These are phyloP conservation scores for Cantharis rufa DNA, from an alignment of 2,888 invertebrate species.

Conservation along the genomic window DNA sequence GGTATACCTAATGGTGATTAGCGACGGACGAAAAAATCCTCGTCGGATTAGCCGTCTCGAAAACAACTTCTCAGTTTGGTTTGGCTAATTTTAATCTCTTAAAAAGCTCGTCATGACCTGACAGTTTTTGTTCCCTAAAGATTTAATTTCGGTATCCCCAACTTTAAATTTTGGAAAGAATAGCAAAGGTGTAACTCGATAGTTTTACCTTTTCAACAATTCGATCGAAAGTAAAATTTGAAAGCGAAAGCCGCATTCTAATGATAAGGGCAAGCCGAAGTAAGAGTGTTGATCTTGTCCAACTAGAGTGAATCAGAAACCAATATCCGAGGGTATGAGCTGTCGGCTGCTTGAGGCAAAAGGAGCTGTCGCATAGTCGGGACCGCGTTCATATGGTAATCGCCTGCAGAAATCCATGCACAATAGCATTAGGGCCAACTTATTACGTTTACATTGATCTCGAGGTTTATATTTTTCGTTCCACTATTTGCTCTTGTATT, in stretches of 20 bases:
- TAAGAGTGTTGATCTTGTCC: constrained; percentile 55
- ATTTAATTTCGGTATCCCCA: neutral
- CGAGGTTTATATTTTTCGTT: constrained; percentile 57
- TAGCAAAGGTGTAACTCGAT: neutral
- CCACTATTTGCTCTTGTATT: constrained; percentile 56
- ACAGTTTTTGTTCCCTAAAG: neutral
- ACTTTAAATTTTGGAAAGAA: neutral
- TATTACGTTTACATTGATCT: constrained; percentile 59
- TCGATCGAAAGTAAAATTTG: neutral
- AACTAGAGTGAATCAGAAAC: constrained; percentile 56
- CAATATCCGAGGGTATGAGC: constrained; percentile 53
- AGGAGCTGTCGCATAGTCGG: constrained; percentile 45
- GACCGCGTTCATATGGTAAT: constrained; percentile 55
- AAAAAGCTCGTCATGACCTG: neutral
- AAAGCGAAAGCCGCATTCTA: constrained; percentile 23
- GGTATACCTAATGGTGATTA: neutral
- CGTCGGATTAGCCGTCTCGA: neutral
- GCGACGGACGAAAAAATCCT: neutral
- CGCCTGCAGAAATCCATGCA: constrained; percentile 56
- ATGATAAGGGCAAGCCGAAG: constrained; percentile 36
- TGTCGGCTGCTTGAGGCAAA: constrained; percentile 46
- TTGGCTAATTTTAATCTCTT: neutral
- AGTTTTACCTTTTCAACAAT: neutral
- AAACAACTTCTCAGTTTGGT: neutral
- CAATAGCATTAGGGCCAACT: constrained; percentile 57